Evolutionary conservation across 2,797 vertebrate species (phyloP), one percentile per base, ranked within the genome.

Genomic region (Xenopus petersii): DNA sequence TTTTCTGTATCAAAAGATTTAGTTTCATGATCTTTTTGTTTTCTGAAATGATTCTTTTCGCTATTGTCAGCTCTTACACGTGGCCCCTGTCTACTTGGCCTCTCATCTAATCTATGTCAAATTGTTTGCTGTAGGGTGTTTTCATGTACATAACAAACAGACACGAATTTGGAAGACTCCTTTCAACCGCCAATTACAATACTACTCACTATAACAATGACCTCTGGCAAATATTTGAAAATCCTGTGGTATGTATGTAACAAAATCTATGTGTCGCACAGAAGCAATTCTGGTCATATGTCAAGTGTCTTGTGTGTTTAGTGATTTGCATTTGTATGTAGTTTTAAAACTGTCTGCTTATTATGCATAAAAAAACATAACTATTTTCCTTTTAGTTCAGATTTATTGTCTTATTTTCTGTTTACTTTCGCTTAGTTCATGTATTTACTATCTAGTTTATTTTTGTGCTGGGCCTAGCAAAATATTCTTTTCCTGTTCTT

Each of bases 181-280:
- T 98, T 86, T 98, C 97, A 80, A 94, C 94, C 55, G 95, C 96
- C 82, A 98, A 96, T 92, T 99, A 98, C 81, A 99, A 98, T 84
- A 96, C 84, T 73, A 95, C 95, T 65, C 96, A 95, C 87, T 94
- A 94, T 85, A 95, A 98, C 91, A 98, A 90, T 71, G 97, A 99
- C 84, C 92, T 99, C 81, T 99, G 98, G 98, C 97, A 99, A 89
- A 97, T 99, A 83, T 99, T 95, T 89, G 94, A 98, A 92, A 99
- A 99, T 86, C 96, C 97, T 16, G 85, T 93, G 96, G 98, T 99
- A 93, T 86, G 96, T 92, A 84, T 42, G 36, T 5, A 42, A 42
- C 36, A 5, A 42, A 42, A 9, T 42, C 36, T 42, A 42, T 42
- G 36, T 42, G 36, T 42, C 5, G 5, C 0, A 7, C 36, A 42